Evolutionary conservation across 2,113 vertebrate genomes (phyloP).

Genomic region (Pygoscelis antarcticus): DNA sequence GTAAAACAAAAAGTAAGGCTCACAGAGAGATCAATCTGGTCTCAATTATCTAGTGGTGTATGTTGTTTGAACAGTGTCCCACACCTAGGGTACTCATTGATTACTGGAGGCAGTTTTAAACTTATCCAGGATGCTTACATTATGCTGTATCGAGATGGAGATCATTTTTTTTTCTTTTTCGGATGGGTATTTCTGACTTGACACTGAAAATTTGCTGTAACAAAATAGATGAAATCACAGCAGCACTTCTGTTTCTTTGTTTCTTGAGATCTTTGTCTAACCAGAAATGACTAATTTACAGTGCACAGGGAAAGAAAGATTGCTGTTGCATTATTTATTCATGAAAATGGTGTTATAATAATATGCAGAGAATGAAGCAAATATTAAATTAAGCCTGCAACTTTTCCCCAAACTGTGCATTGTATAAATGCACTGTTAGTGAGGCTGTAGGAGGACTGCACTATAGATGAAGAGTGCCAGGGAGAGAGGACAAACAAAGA

Average conservation of each 20-base stretch:
- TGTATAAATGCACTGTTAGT: background rate
- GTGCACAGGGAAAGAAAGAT: background rate
- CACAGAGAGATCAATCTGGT: background rate
- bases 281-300: background rate
- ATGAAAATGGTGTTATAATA: background rate
- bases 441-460: background rate
- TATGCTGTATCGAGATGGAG: background rate
- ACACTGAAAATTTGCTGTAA: background rate
- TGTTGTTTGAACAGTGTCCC: background rate
- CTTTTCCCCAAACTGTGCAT: fast-evolving
- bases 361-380: background rate
- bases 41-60: background rate
- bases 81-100: background rate
- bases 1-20: background rate
- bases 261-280: background rate
- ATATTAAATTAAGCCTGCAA: background rate
- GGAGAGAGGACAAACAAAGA: background rate
- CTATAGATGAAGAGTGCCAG: background rate
- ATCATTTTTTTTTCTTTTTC: background rate
- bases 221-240: background rate
- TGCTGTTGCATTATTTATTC: background rate
- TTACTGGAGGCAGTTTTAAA: background rate
- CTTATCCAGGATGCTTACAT: background rate
- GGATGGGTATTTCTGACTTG: background rate
- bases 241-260: background rate